These are phyloP conservation scores for Malurus cyaneus DNA, from an alignment of 2,113 vertebrate species.

Conservation along the genomic window DNA sequence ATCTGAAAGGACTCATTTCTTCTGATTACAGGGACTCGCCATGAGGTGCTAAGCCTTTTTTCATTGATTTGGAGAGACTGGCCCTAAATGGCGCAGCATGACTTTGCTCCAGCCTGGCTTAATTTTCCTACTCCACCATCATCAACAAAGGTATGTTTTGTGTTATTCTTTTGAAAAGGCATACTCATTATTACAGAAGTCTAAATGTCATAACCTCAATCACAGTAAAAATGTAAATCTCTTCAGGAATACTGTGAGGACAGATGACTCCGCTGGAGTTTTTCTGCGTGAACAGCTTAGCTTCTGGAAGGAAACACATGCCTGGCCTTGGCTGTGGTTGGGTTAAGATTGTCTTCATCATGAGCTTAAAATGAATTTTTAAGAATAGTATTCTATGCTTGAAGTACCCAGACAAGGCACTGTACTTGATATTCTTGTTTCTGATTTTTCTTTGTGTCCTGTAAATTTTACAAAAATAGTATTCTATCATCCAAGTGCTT, in stretches of 20 bases:
- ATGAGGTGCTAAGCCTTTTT: slow-evolving; percentile 83
- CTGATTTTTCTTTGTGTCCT: not conserved
- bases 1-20: slow-evolving; percentile 18
- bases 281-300: not conserved
- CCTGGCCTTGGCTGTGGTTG: not conserved
- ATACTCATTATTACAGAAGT: not conserved
- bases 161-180: not conserved
- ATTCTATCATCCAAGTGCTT: not conserved
- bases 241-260: not conserved
- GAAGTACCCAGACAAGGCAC: not conserved
- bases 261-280: not conserved
- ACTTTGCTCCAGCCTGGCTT: slow-evolving; percentile 88
- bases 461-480: not conserved
- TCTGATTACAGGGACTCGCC: slow-evolving; percentile 70
- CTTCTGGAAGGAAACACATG: not conserved
- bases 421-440: not conserved
- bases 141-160: slow-evolving; percentile 76
- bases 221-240: not conserved
- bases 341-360: not conserved
- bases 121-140: slow-evolving; percentile 82
- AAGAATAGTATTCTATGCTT: not conserved
- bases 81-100: slow-evolving; percentile 88
- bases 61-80: slow-evolving; percentile 69
- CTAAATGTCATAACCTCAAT: not conserved
- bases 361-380: not conserved